Evolutionary conservation across 2,888 invertebrate species (phyloP).

Genomic region (Slavum lentiscoides): DNA sequence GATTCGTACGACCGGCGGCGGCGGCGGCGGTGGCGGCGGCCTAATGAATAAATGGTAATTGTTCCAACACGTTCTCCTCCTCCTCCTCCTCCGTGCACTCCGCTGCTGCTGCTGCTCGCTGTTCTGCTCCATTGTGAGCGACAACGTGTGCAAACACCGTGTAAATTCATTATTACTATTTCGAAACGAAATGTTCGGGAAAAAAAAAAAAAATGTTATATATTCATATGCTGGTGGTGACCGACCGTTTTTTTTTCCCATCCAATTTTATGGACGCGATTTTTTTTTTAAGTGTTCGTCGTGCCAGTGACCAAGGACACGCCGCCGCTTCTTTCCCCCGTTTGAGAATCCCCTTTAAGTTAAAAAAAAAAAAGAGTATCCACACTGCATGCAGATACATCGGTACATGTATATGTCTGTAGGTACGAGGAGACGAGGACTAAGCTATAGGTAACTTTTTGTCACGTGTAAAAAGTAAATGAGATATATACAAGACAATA

Average conservation of each 20-base stretch:
- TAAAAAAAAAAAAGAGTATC: too few relatives aligned
- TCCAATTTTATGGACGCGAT: conserved; percentile 53
- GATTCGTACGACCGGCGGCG: conserved; percentile 39
- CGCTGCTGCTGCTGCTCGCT: background rate
- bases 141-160: conserved; percentile 52
- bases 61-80: conserved; percentile 50
- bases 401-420: too few relatives aligned
- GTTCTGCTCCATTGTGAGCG: conserved; percentile 44
- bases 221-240: conserved; percentile 46
- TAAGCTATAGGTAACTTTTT: too few relatives aligned
- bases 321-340: background rate
- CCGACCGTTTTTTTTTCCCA: conserved; percentile 36
- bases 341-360: too few relatives aligned
- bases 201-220: conserved; percentile 48
- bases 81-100: background rate
- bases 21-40: conserved; percentile 20
- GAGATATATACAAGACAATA: too few relatives aligned
- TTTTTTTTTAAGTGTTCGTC: conserved; percentile 39
- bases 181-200: conserved; percentile 45
- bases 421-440: too few relatives aligned
- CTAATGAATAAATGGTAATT: conserved; percentile 53
- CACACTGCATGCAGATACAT: too few relatives aligned
- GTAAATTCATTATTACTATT: conserved; percentile 48
- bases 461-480: too few relatives aligned
- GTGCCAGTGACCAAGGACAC: conserved; percentile 47